Conservation (phyloP, 1,140 invertebrate genomes). For the Drosophila saltans region DNA sequence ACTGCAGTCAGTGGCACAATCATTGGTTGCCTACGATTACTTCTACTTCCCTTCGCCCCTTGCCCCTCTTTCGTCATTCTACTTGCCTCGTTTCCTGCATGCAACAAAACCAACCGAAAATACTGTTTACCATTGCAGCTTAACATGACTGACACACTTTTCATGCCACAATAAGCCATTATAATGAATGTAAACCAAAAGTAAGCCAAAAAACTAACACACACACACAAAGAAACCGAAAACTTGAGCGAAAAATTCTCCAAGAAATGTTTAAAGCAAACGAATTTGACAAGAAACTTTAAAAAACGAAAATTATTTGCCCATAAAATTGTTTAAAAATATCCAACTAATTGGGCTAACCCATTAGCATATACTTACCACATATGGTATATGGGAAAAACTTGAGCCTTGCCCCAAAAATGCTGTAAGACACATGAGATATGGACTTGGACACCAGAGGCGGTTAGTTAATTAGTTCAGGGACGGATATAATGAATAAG, state of each 20-base stretch:
- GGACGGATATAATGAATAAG: background rate
- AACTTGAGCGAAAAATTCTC: background rate
- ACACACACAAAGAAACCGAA: background rate
- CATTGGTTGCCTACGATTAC: constrained; percentile 40
- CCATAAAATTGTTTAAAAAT: too few species aligned
- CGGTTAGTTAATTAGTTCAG: background rate
- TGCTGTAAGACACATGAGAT: background rate
- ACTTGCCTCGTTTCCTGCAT: background rate
- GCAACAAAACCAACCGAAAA: background rate
- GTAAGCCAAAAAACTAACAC: constrained; percentile 74
- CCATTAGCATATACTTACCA: background rate
- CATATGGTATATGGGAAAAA: background rate
- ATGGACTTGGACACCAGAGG: background rate
- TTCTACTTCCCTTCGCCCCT: constrained; percentile 10
- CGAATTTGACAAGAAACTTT: background rate
- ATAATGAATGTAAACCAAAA: constrained; percentile 71
- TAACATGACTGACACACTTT: constrained; percentile 79
- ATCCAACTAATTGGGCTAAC: background rate
- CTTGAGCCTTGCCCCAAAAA: background rate
- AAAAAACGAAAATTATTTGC: background rate
- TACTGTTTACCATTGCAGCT: constrained; percentile 54
- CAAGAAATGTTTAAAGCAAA: background rate
- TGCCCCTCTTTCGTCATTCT: background rate
- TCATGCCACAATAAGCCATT: constrained; percentile 80
- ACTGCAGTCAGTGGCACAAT: constrained; percentile 60